Percentiles rank a stretch among this genome's conserved stretches.
These are phyloP conservation scores for Scaptomyza cyrtandrae DNA, from an alignment of 2,888 invertebrate species.

Conservation along the genomic window DNA sequence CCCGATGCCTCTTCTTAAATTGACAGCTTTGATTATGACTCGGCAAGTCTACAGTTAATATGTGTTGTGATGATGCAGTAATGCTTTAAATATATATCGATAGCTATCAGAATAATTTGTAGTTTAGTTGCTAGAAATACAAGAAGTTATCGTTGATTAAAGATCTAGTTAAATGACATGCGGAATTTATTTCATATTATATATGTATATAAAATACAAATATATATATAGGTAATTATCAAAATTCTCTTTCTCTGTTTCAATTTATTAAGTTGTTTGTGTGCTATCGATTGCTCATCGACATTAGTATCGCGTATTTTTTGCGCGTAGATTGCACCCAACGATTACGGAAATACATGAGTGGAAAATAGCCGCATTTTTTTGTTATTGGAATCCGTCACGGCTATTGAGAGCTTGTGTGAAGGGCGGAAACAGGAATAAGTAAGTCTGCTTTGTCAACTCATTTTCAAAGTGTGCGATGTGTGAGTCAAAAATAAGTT, in stretches of 20 bases:
- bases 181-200: too few species aligned
- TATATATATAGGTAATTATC: not conserved
- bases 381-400: too few species aligned
- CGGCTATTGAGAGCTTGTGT: too few species aligned
- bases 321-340: too few species aligned
- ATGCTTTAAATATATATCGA: constrained; percentile 24
- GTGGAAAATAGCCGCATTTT: too few species aligned
- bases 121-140: not conserved
- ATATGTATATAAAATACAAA: not conserved
- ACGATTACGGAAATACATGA: too few species aligned
- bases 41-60: constrained; percentile 44
- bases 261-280: not conserved
- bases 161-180: not conserved
- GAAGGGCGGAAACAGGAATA: too few species aligned
- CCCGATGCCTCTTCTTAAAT: not conserved
- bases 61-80: constrained; percentile 9
- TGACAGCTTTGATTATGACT: constrained; percentile 45
- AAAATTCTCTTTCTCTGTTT: not conserved
- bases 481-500: too few species aligned
- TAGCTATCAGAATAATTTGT: not conserved
- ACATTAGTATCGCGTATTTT: not conserved
- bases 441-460: too few species aligned
- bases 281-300: not conserved
- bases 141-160: not conserved
- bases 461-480: too few species aligned